Conservation (phyloP, 1,140 invertebrate species). For the Oreohelix idahoensis region DNA sequence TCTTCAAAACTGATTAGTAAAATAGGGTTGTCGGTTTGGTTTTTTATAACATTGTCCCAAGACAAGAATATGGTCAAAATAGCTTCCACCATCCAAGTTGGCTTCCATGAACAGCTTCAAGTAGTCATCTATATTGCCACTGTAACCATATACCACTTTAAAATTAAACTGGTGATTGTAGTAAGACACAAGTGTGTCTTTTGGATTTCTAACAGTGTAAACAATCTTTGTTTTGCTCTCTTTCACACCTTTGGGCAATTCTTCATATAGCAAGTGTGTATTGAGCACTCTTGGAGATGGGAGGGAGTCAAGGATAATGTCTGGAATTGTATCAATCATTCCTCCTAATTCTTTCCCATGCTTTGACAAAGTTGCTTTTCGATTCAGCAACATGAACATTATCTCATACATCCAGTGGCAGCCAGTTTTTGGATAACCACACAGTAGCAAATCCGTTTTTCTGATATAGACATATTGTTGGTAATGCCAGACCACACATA, state of each 20-base stretch:
- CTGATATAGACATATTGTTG: too few species aligned
- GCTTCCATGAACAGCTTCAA: constrained; percentile 4
- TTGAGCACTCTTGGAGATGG: constrained; percentile 30
- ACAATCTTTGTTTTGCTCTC: constrained; percentile 24
- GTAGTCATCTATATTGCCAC: constrained; percentile 8
- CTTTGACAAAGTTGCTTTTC: neutral
- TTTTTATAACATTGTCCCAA: constrained; percentile 3
- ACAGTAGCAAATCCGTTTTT: constrained; percentile 14
- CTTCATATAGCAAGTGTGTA: neutral
- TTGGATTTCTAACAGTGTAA: constrained; percentile 4
- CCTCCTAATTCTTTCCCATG: constrained; percentile 23
- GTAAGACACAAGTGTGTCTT: constrained; percentile 29
- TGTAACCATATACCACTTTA: neutral
- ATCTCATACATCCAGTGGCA: constrained; percentile 28
- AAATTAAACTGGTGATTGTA: constrained; percentile 17
- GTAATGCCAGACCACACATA: too few species aligned
- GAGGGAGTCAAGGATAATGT: constrained; percentile 20
- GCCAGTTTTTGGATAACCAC: constrained; percentile 30
- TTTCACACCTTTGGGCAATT: constrained; percentile 10
- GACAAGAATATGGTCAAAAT: constrained; percentile 19
- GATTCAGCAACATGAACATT: neutral
- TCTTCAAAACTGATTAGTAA: neutral
- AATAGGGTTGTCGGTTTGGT: neutral
- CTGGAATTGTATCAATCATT: constrained; percentile 7
- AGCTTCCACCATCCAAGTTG: constrained; percentile 2